These are phyloP conservation scores for Hemaris fuciformis DNA, from an alignment of 2,888 invertebrate genomes.

Conservation along the genomic window DNA sequence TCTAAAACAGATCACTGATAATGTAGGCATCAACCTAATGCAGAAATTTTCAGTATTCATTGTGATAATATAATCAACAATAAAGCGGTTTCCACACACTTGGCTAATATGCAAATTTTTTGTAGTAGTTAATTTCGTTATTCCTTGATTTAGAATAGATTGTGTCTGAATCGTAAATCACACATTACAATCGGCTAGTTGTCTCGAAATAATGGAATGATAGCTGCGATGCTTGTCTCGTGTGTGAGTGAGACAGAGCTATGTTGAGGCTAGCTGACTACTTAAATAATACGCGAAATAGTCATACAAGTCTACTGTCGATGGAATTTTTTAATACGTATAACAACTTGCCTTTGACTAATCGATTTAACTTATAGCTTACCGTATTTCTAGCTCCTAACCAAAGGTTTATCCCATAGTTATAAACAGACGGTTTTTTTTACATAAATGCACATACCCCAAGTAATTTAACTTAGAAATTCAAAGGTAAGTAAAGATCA, in stretches of 20 bases:
- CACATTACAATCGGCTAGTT: background rate
- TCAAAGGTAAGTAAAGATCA: background rate
- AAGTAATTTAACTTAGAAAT: background rate
- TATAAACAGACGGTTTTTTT: too few relatives aligned
- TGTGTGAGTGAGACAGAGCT: background rate
- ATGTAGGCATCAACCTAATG: slow-evolving; percentile 24
- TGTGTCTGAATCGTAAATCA: slow-evolving; percentile 24
- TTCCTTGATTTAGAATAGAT: slow-evolving; percentile 22
- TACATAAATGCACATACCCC: background rate
- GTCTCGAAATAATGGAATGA: background rate
- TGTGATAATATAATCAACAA: background rate
- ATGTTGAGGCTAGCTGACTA: background rate
- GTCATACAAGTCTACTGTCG: too few relatives aligned
- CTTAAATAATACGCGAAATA: background rate
- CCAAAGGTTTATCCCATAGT: too few relatives aligned
- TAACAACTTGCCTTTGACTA: too few relatives aligned
- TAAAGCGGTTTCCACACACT: slow-evolving; percentile 9
- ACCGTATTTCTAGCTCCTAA: too few relatives aligned
- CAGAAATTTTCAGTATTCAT: background rate
- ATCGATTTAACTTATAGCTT: too few relatives aligned
- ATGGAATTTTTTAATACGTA: too few relatives aligned
- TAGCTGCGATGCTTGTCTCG: background rate
- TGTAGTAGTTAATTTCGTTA: slow-evolving; percentile 16
- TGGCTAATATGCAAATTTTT: slow-evolving; percentile 1
- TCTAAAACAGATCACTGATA: slow-evolving; percentile 41